These are phyloP conservation scores for Harmothoe impar DNA, from an alignment of 2,888 invertebrate genomes.

Conservation along the genomic window DNA sequence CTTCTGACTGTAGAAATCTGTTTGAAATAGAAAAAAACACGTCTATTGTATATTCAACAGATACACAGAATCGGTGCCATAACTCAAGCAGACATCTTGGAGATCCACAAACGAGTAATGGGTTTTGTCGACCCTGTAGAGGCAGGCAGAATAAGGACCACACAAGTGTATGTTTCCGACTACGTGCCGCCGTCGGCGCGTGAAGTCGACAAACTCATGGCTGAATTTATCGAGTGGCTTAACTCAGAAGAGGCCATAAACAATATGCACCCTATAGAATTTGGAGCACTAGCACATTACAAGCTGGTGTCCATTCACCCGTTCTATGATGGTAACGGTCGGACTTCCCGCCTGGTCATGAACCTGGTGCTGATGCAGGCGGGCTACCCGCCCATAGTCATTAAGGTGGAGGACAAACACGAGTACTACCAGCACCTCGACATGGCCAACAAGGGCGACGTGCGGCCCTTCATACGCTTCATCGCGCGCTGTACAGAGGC, in stretches of 20 bases:
- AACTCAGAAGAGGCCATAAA: constrained; percentile 92
- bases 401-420: constrained; percentile 91
- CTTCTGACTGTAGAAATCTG: no score
- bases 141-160: constrained; percentile 91
- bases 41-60: no score
- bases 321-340: constrained; percentile 97
- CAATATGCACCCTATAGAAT: constrained; percentile 94
- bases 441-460: constrained; percentile 96
- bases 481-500: constrained; percentile 94
- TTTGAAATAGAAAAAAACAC: no score
- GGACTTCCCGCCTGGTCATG: constrained; percentile 97
- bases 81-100: constrained; percentile 92
- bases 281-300: constrained; percentile 97
- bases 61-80: constrained; percentile 89
- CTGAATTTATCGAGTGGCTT: constrained; percentile 95
- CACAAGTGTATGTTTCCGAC: constrained; percentile 94
- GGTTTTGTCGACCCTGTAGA: constrained; percentile 97
- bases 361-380: constrained; percentile 95
- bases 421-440: constrained; percentile 92
- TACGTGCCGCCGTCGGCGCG: constrained; percentile 95
- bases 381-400: constrained; percentile 97
- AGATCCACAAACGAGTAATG: constrained; percentile 95
- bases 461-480: constrained; percentile 97
- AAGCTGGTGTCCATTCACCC: constrained; percentile 98
- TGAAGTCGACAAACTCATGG: constrained; percentile 92